Percentiles rank a stretch among this genome's conserved stretches.
Conservation (phyloP, 2,113 vertebrate species). For the Tragelaphus imberbis region DNA sequence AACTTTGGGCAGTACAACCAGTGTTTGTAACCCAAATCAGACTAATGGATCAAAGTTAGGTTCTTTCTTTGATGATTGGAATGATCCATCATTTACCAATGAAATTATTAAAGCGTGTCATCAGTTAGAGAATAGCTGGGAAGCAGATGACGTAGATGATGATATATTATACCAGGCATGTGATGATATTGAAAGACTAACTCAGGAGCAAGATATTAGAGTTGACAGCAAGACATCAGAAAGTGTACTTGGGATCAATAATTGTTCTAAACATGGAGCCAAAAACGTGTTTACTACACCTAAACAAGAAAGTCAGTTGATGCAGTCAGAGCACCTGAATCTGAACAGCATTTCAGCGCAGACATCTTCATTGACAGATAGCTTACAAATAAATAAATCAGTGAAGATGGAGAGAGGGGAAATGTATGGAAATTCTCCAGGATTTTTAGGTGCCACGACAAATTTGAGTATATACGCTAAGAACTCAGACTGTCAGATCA, state of each 20-base stretch:
- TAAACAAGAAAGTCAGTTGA: conserved; percentile 36
- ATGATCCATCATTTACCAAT: conserved; percentile 76
- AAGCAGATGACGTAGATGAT: conserved; percentile 83
- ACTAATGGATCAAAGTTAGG: conserved; percentile 51
- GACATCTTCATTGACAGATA: neutral
- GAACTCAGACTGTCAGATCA: conserved; percentile 20
- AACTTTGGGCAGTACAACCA: conserved; percentile 23
- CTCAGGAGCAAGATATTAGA: conserved; percentile 76
- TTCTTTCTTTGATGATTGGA: conserved; percentile 75
- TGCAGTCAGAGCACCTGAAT: conserved; percentile 2
- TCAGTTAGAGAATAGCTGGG: conserved; percentile 84
- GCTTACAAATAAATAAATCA: neutral
- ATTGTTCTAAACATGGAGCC: conserved; percentile 42
- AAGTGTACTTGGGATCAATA: neutral
- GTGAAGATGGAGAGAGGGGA: neutral
- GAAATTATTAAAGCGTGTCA: conserved; percentile 78
- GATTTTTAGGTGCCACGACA: neutral
- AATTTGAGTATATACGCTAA: conserved; percentile 27
- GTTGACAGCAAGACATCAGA: conserved; percentile 61
- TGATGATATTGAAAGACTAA: conserved; percentile 89
- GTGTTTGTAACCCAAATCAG: conserved; percentile 42
- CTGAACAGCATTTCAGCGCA: neutral
- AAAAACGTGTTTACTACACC: neutral
- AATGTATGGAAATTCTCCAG: conserved; percentile 43
- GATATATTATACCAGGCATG: conserved; percentile 90